Evolutionary conservation across 1,140 invertebrate species (phyloP), one percentile per base, ranked within the genome.

Genomic region (Holcopasites calliopsidis): DNA sequence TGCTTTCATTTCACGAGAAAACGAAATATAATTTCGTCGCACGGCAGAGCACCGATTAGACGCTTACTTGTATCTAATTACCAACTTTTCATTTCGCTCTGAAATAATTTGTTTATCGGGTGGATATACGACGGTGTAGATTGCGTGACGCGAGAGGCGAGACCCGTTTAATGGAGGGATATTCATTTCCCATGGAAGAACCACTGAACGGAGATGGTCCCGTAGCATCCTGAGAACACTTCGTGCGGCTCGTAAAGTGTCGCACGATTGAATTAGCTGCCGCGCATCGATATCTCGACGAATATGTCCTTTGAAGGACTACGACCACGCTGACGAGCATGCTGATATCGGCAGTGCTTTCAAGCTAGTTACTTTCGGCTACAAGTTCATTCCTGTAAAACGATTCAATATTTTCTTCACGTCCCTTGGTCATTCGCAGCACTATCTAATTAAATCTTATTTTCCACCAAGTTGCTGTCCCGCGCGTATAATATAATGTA

Each of bases 231-330:
- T 47, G 70, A 50, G 42, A 49, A 66, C 49, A 78, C 75, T 77
- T 58, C 78, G 70, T 55, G 52, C 69, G 38, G 62, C 10, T 60
- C 50, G 47, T 80, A 74, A 80, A 80, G 68, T 44, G 35, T 44
- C 33, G 62, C 35, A 11, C 57, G 71, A 78, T 80, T 69, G 74
- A 77, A 78, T 80, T 78, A 80, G 26, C 42, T 50, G 21, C 35
- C 26, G 35, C 26, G 69, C 38, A 47, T 68, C 76, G 31, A 71
- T 74, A 54, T 54, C 38, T 55, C 38, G 50, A 35, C 31, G 71
- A 66, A 55, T 66, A 66, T 31, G 50, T 35, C 31, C 62, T 66
- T 74, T 66, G 62, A 66, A 26, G 50, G 71, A 28, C 33, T 31
- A 11, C 2, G n/a, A 2, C 6, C 35, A 26, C 13, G 2, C 6